Evolutionary conservation across 2,797 vertebrate genomes (phyloP).

Genomic region (Catostomus latipinnis): DNA sequence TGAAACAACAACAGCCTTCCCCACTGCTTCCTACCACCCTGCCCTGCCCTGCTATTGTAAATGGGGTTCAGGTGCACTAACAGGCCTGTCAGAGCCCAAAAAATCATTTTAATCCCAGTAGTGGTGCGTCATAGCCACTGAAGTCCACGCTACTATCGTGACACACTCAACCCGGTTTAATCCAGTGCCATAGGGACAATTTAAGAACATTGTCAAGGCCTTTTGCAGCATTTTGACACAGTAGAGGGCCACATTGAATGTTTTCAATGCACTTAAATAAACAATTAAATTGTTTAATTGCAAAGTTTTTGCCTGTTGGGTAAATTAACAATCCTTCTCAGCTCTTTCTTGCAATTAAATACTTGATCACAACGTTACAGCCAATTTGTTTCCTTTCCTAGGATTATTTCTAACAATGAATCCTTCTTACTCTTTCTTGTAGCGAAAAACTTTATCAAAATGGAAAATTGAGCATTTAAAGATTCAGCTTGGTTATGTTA

Average conservation of each 20-base stretch:
- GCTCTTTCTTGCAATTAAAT: no score
- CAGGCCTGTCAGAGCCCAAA: conserved; percentile 41
- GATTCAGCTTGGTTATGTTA: no score
- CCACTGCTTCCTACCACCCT: conserved; percentile 20
- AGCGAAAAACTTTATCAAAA: no score
- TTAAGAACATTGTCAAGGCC: background rate
- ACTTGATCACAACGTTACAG: no score
- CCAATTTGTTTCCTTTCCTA: no score
- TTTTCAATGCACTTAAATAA: conserved; percentile 1
- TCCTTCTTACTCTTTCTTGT: no score
- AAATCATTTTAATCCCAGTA: conserved; percentile 32
- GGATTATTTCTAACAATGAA: no score
- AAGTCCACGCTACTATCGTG: conserved; percentile 10
- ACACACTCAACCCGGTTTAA: conserved; percentile 26
- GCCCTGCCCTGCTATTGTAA: conserved; percentile 42
- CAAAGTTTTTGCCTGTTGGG: no score
- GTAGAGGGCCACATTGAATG: background rate
- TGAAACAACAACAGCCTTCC: conserved; percentile 48
- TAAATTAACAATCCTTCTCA: no score
- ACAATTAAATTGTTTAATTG: background rate
- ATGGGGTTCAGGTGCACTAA: conserved; percentile 35
- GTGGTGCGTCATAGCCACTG: conserved; percentile 14
- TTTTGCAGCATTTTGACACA: background rate
- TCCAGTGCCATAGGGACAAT: background rate
- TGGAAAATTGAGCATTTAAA: no score